Base-by-base conservation (phyloP, 1,140 invertebrate genomes). In the Drosophila tani region DNA sequence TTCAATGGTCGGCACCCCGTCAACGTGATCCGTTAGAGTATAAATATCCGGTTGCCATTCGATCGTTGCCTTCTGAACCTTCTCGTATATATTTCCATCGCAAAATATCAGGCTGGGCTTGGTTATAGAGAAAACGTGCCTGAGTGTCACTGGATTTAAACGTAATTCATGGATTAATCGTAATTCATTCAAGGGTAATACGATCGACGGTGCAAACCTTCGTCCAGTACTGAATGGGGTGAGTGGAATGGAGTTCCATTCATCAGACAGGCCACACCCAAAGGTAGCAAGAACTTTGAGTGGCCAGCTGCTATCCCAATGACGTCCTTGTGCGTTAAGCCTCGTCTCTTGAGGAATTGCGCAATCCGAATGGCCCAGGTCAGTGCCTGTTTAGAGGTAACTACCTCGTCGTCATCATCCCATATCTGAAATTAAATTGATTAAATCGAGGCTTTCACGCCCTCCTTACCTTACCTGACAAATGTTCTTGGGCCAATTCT, bases 91-190 rank as follows among this genome's bases (percentile, higher is more conserved):
- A 3, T 24, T 14, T 2, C 84, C 86, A 65, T 85, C 82, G 17
- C 84, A 88, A 51, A 91, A 91, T 57, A 91, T 88, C 1, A 91
- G 53, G 50, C 15, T 75, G 1, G 86, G 86, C 46, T 82, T 76
- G 0, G 86, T 91, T 17, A 81, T 64, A 7, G 65, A 59, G 19
- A 79, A 83, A 2, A 91, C 50, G 45, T 91, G 51, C 8, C 41
- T 69, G 3, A 92, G 56, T 14, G 78, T 82, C 5, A 49, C 83
- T 91, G 29, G 2, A 53, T 21, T 11, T 4, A 24, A 11, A 14
- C 11, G 53, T 35, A 46, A 17, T 12, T 1, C 14, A 19, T 24
- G 45, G 5, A 11, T 12, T 7, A 32, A 24, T 3, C 21, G 21
- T 24, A 24, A 24, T 24, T 24, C 21, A 24, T 17, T 8, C 12